Evolutionary conservation across 2,113 vertebrate genomes (phyloP).

Genomic region (Procapra przewalskii): DNA sequence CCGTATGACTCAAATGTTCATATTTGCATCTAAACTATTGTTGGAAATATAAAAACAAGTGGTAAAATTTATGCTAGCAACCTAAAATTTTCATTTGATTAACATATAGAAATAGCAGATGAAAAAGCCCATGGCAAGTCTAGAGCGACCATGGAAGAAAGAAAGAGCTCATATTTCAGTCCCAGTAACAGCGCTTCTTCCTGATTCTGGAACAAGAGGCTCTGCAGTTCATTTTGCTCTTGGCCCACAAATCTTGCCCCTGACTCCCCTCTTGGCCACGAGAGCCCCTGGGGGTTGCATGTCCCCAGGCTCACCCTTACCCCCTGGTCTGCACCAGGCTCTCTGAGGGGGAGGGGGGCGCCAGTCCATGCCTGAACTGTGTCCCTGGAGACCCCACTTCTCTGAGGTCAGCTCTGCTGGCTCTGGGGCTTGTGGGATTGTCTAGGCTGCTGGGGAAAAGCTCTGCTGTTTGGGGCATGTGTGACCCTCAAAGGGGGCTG

Average conservation of each 20-base stretch:
- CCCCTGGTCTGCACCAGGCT: not conserved
- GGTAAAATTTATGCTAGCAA: not conserved
- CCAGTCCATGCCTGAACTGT: not conserved
- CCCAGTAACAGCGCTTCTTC: too few relatives aligned
- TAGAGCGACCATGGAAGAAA: not conserved
- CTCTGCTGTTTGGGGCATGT: not conserved
- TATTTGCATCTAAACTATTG: not conserved
- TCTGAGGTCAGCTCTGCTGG: not conserved
- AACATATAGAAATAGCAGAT: not conserved
- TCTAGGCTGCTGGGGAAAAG: not conserved
- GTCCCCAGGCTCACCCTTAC: not conserved
- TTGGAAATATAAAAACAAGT: not conserved
- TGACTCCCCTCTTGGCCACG: too few relatives aligned
- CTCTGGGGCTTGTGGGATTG: too few relatives aligned
- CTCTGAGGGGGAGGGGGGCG: fast-evolving
- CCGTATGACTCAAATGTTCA: not conserved
- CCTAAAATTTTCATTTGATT: not conserved
- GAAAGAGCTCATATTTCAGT: not conserved
- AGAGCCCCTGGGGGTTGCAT: not conserved
- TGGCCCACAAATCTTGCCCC: not conserved
- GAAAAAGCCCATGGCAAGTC: not conserved
- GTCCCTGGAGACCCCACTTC: not conserved
- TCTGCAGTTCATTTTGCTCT: not conserved
- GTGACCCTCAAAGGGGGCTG: not conserved
- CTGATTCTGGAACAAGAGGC: not conserved